Percentiles rank a stretch among this genome's conserved stretches.
phyloP scores from a whole-genome alignment of 2,797 vertebrate genomes.

The Propithecus deckenii region DNA sequence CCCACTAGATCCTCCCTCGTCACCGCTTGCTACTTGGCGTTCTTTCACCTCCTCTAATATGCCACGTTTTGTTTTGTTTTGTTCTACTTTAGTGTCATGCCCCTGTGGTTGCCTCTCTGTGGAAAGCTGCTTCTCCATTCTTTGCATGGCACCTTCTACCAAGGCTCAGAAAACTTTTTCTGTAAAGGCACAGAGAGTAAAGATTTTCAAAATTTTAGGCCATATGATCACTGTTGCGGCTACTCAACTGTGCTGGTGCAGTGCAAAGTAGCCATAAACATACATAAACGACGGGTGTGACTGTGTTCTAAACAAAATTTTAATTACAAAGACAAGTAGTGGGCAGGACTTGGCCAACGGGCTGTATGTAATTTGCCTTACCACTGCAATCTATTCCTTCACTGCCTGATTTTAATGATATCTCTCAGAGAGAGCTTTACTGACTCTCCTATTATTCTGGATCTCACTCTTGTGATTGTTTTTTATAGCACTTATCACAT shows the following conservation, averaged over 20 bases:
- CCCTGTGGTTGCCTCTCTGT: not conserved
- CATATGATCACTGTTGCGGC: not conserved
- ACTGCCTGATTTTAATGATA: not conserved
- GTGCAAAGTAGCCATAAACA: not conserved
- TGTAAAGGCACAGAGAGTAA: not conserved
- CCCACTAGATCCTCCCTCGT: fast-evolving
- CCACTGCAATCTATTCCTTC: not conserved
- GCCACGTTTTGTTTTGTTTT: not conserved
- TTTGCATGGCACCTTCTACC: not conserved
- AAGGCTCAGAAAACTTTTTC: not conserved
- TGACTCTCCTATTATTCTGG: not conserved
- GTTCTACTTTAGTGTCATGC: not conserved
- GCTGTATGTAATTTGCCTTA: not conserved
- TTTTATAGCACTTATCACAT: not conserved
- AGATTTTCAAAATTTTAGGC: not conserved
- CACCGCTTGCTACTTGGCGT: not conserved
- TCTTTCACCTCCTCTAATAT: not conserved
- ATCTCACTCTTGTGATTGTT: not conserved
- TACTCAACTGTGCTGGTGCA: not conserved
- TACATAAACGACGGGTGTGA: not conserved
- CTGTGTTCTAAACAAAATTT: not conserved
- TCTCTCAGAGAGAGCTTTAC: not conserved
- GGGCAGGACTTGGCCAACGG: not conserved
- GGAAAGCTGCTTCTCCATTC: not conserved
- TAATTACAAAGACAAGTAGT: not conserved